Base-by-base conservation (phyloP, 2,888 invertebrate species). In the Quadroppia sp. region DNA sequence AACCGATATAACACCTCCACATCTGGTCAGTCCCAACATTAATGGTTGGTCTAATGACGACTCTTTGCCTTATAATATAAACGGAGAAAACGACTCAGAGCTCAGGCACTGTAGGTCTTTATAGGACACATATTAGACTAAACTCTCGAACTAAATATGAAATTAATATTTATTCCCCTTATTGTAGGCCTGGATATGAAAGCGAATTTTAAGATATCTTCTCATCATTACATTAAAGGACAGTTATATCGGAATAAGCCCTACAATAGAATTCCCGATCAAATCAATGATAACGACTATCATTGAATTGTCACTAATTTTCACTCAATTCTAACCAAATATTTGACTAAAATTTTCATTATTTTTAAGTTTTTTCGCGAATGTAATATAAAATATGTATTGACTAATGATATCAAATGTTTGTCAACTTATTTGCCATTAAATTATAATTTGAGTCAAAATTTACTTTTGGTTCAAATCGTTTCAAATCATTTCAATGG, bases 31-130 rank as follows among this genome's bases (percentile, higher is more conserved):
- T 40, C 40, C 67, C 23, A 36, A 17, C 67, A 67, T 40, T 40
- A 67, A 67, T 67, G 67, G 67, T 40, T 67, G 20, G 20, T 67
- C 67, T 40, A 67, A 67, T 67, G 40, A 40, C 15, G 67, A 67
- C 9, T 67, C 23, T 67, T 40, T 67, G 67, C 67, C 67, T 67
- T 67, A 67, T 42, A 67, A 67, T 67, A 67, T 40, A 40, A 67
- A 67, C 67, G 67, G 67, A 23, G 67, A 67, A 42, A 67, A 67
- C 32, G 40, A 67, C 23, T 17, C 23, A 67, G 67, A 67, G 4
- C 40, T 67, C 17, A 67, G 67, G 36, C 40, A 36, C 20, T 67
- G 67, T 67, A 67, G 67, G 67, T 67, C n/a, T 67, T 56, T 56
- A n/a, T 67, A 61, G 61, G 28, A 61, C 17, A 32, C 13, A 61